These are phyloP conservation scores for Darevskia mixta DNA, from an alignment of 2,797 vertebrate species.

Conservation along the genomic window DNA sequence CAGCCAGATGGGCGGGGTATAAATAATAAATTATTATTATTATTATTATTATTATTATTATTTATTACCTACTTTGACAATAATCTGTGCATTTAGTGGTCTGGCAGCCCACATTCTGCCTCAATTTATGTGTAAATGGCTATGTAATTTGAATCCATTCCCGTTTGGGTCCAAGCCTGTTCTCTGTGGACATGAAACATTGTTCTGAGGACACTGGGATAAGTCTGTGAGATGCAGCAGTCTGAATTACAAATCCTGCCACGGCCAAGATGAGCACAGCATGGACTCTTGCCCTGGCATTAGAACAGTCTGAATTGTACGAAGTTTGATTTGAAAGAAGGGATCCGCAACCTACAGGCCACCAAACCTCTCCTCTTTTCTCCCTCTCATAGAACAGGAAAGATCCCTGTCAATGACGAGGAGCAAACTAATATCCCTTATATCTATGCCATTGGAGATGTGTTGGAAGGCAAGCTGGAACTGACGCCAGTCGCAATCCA, in stretches of 20 bases:
- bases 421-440: slow-evolving; percentile 85
- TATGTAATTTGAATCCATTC: neutral
- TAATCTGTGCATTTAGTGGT: neutral
- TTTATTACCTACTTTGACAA: neutral
- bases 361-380: neutral
- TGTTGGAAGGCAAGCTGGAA: slow-evolving; percentile 82
- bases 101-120: neutral
- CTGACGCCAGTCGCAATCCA: slow-evolving; percentile 86
- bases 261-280: neutral
- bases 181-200: too few relatives aligned
- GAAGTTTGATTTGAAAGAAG: too few relatives aligned
- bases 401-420: slow-evolving; percentile 84
- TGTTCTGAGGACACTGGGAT: neutral
- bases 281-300: neutral
- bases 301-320: neutral
- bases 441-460: slow-evolving; percentile 85
- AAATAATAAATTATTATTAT: too few relatives aligned
- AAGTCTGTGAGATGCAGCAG: neutral
- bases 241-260: neutral
- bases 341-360: neutral
- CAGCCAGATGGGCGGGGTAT: too few relatives aligned
- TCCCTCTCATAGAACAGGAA: slow-evolving; percentile 79
- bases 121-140: neutral
- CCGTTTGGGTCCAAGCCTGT: too few relatives aligned
- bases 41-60: too few relatives aligned